phyloP scores from a whole-genome alignment of 2,888 invertebrate genomes.

The Drosophila monieri region DNA sequence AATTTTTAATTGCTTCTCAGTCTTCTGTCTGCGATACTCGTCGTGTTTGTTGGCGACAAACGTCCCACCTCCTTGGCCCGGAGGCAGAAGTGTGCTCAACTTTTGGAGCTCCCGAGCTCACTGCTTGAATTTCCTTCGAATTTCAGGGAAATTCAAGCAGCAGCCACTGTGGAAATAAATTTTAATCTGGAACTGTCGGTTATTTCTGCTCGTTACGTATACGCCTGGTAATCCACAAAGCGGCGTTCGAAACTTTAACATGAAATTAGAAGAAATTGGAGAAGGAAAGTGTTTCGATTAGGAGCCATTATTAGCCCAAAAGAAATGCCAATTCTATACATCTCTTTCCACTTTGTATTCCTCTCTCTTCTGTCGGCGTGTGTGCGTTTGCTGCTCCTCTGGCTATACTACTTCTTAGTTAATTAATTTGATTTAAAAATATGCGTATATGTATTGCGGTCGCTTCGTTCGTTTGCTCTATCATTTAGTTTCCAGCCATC shows the following conservation, averaged over 20 bases:
- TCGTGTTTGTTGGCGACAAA: constrained; percentile 59
- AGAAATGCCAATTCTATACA: constrained; percentile 28
- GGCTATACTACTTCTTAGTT: constrained; percentile 59
- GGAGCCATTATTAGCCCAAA: not conserved
- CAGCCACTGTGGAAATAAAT: constrained; percentile 24
- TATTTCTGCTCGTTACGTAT: constrained; percentile 57
- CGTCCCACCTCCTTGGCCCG: constrained; percentile 69
- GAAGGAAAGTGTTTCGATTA: constrained; percentile 19
- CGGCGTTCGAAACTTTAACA: constrained; percentile 61
- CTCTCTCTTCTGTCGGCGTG: not conserved
- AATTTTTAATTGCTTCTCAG: constrained; percentile 26
- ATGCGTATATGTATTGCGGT: constrained; percentile 58
- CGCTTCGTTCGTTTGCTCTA: constrained; percentile 63
- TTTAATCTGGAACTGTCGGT: constrained; percentile 5
- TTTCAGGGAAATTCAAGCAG: constrained; percentile 37
- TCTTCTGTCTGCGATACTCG: constrained; percentile 21
- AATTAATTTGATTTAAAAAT: constrained; percentile 69
- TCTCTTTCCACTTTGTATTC: constrained; percentile 17
- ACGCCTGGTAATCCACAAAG: constrained; percentile 82
- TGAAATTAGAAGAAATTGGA: constrained; percentile 45
- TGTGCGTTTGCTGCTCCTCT: constrained; percentile 60
- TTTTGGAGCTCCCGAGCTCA: constrained; percentile 24
- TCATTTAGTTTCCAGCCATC: constrained; percentile 83
- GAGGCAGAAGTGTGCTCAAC: constrained; percentile 74
- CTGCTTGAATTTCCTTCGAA: constrained; percentile 44